phyloP scores from a whole-genome alignment of 2,888 invertebrate species.

The Neoaliturus tenellus region DNA sequence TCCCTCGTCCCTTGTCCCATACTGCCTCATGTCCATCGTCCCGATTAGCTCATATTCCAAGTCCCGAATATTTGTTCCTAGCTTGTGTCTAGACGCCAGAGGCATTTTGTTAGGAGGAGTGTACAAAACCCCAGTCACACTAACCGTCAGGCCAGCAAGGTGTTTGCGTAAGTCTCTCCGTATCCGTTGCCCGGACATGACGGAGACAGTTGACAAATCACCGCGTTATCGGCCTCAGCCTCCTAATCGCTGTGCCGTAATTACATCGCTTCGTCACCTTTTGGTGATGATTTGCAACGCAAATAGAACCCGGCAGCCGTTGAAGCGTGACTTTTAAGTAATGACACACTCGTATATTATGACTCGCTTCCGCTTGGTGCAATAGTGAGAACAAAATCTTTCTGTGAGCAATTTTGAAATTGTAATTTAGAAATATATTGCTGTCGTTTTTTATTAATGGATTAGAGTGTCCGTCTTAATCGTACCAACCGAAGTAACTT shows the following conservation, averaged over 20 bases:
- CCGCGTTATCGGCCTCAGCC: not conserved
- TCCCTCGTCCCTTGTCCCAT: not conserved
- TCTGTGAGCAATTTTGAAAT: not conserved
- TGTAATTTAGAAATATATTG: not conserved
- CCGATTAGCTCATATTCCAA: too few species aligned
- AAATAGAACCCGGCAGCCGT: not conserved
- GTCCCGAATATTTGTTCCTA: too few species aligned
- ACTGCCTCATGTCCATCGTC: not conserved
- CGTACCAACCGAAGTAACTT: too few species aligned
- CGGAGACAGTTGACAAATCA: not conserved
- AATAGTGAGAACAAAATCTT: not conserved
- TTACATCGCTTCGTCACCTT: not conserved
- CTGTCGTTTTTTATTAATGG: not conserved
- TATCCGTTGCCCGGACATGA: too few species aligned
- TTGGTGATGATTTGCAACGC: constrained; percentile 1
- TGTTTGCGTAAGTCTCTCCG: too few species aligned
- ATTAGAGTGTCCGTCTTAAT: too few species aligned
- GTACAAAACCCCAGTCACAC: too few species aligned
- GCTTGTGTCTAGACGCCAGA: too few species aligned
- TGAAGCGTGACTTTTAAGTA: not conserved
- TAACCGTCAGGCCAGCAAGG: too few species aligned
- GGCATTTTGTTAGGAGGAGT: too few species aligned
- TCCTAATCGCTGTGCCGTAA: not conserved
- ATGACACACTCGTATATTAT: not conserved
- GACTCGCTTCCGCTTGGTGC: not conserved